Evolutionary conservation across 2,113 vertebrate species (phyloP), one percentile per base, ranked within the genome.

Genomic region (Phrynocephalus versicolor): DNA sequence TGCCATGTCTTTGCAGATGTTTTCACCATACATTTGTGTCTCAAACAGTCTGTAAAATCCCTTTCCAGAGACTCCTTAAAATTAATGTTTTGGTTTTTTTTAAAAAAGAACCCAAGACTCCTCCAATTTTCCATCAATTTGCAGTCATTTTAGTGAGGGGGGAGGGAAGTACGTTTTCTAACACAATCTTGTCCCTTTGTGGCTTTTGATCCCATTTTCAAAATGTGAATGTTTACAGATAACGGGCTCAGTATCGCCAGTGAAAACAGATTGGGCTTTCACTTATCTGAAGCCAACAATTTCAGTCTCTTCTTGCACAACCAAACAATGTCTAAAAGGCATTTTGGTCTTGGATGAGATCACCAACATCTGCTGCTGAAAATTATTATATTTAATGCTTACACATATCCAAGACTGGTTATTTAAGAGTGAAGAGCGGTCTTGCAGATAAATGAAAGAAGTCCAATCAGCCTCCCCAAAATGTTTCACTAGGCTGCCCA

Each of bases 231-330:
- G 55, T 90, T 94, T 86, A 27, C 78, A 92, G 89, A 89, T 88
- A 93, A 91, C 80, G 73, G 71, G 64, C 78, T 87, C 72, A 89
- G 60, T 65, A 78, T 87, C 84, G 71, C 87, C 85, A 92, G 86
- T 89, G 91, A 90, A 91, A 94, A 71, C 84, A 90, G 88, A 85
- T 92, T 86, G 92, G 88, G 91, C 89, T 93, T 93, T 90, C 90
- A 87, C 74, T 92, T 84, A 85, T 93, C 87, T 87, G 57, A 88
- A 89, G 89, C 90, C 91, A 93, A 92, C 82, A 91, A 82, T 91
- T 92, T 90, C 74, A 90, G 85, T 87, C 90, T 57, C 83, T 85
- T 30, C 51, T 37, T 89, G 80, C 74, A 35, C 87, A 91, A 89
- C 81, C 79, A 85, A 92, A 74, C 88, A 89, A 82, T 92, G 85